Conservation (phyloP, 2,888 invertebrate species). For the Aspidapion aeneum region DNA sequence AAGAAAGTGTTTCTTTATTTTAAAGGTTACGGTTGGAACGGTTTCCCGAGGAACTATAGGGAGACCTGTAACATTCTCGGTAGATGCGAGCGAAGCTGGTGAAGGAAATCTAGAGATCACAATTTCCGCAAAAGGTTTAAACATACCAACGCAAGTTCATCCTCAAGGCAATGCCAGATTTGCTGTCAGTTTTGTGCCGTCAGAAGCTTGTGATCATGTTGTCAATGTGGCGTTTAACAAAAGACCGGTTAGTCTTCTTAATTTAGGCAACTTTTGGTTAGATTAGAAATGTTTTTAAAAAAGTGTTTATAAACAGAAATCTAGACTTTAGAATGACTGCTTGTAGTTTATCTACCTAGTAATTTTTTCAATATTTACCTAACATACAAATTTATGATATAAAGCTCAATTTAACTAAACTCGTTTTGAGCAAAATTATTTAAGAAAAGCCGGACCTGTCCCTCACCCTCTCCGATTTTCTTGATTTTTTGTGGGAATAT, state of each 20-base stretch:
- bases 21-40: constrained; percentile 60
- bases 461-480: no score
- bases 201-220: constrained; percentile 89
- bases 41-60: constrained; percentile 80
- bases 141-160: constrained; percentile 92
- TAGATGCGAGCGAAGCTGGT: constrained; percentile 94
- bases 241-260: constrained; percentile 53
- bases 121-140: constrained; percentile 87
- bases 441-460: no score
- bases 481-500: no score
- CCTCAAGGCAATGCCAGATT: constrained; percentile 89
- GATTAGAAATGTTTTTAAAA: neutral
- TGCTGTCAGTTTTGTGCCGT: constrained; percentile 94
- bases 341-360: no score
- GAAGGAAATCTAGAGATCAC: constrained; percentile 97
- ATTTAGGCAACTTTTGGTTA: neutral
- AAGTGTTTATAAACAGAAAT: neutral
- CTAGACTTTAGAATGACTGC: no score
- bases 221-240: constrained; percentile 98
- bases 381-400: neutral
- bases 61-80: constrained; percentile 89
- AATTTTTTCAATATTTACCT: no score
- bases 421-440: no score
- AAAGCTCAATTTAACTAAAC: no score
- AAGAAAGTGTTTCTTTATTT: neutral